Conservation (phyloP, 2,888 invertebrate species). For the Parthenolecanium corni region DNA sequence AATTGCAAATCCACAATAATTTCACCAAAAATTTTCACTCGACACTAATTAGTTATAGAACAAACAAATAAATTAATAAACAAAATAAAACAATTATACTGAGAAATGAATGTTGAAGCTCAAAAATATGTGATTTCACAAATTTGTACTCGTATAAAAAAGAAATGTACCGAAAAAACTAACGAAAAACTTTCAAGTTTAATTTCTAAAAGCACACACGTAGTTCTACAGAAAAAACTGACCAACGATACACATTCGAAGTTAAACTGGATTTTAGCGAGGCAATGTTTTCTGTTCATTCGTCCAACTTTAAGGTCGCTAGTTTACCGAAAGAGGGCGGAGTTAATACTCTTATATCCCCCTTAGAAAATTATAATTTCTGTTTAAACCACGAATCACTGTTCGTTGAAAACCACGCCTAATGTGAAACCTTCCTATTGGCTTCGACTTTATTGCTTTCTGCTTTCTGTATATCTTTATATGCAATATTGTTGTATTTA, state of each 20-base stretch:
- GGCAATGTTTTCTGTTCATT: neutral
- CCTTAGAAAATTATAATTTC: conserved; percentile 2
- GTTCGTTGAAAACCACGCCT: conserved; percentile 28
- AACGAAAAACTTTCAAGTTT: too few species aligned
- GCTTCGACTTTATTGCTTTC: conserved; percentile 22
- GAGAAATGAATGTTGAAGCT: too few species aligned
- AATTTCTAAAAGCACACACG: too few species aligned
- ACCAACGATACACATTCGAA: conserved; percentile 15
- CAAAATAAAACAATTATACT: too few species aligned
- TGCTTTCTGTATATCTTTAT: neutral
- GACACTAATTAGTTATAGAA: too few species aligned
- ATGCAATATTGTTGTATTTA: too few species aligned
- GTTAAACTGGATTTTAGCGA: conserved; percentile 20
- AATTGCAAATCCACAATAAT: too few species aligned
- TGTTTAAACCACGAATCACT: conserved; percentile 20
- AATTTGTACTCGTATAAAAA: too few species aligned
- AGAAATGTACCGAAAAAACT: too few species aligned
- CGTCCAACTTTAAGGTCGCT: conserved; percentile 2
- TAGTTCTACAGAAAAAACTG: neutral
- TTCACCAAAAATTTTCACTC: too few species aligned
- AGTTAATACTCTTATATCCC: conserved; percentile 13
- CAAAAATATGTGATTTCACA: too few species aligned
- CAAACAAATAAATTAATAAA: too few species aligned
- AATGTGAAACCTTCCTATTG: conserved; percentile 26
- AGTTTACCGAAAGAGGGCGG: conserved; percentile 16